These are phyloP conservation scores for Labeo catla DNA, from an alignment of 2,113 vertebrate species.

Conservation along the genomic window DNA sequence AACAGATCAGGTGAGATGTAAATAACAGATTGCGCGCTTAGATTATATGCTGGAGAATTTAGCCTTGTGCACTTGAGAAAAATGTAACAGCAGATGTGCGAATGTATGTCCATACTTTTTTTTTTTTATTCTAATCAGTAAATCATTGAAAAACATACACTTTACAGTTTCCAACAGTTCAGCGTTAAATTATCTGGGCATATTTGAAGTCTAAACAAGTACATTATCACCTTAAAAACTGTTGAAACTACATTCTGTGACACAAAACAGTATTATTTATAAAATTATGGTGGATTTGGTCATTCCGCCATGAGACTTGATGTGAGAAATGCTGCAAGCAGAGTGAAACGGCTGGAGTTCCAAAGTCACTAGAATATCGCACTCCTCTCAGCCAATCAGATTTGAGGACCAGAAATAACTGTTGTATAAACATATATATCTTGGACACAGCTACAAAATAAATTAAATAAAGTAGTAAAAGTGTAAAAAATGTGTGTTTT, in stretches of 20 bases:
- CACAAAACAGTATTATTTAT: too few species aligned
- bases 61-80: neutral
- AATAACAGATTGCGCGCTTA: conserved; percentile 5
- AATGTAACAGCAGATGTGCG: neutral
- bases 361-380: too few species aligned
- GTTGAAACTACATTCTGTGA: too few species aligned
- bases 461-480: neutral
- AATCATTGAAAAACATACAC: neutral
- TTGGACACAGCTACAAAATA: neutral
- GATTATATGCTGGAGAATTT: neutral
- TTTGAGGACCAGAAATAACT: too few species aligned
- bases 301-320: too few species aligned
- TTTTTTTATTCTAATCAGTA: neutral
- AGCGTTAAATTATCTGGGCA: neutral
- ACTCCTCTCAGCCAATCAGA: too few species aligned
- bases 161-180: neutral
- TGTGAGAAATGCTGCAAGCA: too few species aligned
- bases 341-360: too few species aligned
- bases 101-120: neutral
- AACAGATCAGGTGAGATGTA: conserved; percentile 34
- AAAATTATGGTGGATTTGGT: too few species aligned
- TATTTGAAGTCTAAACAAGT: too few species aligned
- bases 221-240: too few species aligned
- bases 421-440: neutral
- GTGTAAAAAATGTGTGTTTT: neutral